phyloP scores from a whole-genome alignment of 1,140 invertebrate genomes.

The Habropoda laboriosa region DNA sequence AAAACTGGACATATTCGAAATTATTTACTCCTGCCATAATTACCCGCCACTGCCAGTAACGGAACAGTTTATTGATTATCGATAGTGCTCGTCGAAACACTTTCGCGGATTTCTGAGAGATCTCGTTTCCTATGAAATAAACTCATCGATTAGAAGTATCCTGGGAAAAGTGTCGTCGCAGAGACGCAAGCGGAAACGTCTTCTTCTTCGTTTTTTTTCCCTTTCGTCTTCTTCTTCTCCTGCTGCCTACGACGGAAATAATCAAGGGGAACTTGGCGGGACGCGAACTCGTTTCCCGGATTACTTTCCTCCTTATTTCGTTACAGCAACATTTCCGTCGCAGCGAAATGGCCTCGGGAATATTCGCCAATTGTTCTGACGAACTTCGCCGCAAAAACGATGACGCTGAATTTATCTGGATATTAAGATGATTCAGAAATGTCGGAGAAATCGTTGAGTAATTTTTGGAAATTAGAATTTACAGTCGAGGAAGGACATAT shows the following conservation, averaged over 20 bases:
- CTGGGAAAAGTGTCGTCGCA: neutral
- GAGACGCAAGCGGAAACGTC: conserved; percentile 1
- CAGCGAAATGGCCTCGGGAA: neutral
- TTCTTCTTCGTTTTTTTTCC: neutral
- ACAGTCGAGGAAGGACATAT: no score
- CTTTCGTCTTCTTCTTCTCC: neutral
- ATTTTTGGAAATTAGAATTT: no score
- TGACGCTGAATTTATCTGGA: neutral
- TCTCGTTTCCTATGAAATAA: conserved; percentile 25
- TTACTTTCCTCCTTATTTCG: conserved; percentile 4
- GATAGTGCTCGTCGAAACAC: neutral
- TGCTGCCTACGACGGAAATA: neutral
- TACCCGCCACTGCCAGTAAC: conserved; percentile 6
- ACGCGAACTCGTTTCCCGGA: neutral
- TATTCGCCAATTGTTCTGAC: neutral
- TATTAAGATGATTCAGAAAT: no score
- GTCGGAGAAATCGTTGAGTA: no score
- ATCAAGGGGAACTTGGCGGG: neutral
- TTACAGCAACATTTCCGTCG: neutral
- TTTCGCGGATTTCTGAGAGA: conserved; percentile 10
- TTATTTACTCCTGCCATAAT: conserved; percentile 23
- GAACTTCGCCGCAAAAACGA: neutral
- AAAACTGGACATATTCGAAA: conserved; percentile 20
- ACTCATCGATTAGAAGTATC: neutral
- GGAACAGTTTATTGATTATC: conserved; percentile 31